Conservation (phyloP, 2,888 invertebrate genomes). For the Tipula lateralis region DNA sequence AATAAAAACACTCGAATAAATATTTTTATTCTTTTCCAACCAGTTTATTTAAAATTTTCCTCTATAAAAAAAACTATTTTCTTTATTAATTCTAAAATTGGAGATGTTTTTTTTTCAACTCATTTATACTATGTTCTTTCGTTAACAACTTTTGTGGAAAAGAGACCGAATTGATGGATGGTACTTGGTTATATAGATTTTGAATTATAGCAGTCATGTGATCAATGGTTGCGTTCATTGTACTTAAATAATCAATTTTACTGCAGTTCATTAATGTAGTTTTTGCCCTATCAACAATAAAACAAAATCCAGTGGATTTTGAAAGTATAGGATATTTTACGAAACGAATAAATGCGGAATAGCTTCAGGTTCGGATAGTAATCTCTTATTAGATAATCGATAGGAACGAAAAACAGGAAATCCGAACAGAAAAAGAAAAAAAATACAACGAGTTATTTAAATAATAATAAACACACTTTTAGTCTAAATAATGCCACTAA, state of each 20-base stretch:
- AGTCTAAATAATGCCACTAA: too few species aligned
- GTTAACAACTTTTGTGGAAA: conserved; percentile 30
- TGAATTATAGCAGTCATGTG: neutral
- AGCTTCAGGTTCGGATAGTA: too few species aligned
- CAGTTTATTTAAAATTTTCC: neutral
- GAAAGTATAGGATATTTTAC: too few species aligned
- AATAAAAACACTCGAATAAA: neutral
- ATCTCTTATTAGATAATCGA: too few species aligned
- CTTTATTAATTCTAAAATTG: neutral
- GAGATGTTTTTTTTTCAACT: conserved; percentile 20
- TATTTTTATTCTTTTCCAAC: neutral
- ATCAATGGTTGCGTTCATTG: neutral
- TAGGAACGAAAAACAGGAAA: too few species aligned
- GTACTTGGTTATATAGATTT: neutral
- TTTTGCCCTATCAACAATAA: neutral
- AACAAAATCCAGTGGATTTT: neutral
- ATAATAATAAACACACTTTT: too few species aligned
- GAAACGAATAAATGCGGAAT: too few species aligned
- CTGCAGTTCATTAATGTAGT: neutral
- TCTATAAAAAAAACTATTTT: neutral
- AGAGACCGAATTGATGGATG: neutral
- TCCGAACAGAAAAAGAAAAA: too few species aligned
- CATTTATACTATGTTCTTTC: neutral
- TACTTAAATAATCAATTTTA: neutral
- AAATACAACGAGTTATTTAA: too few species aligned